Percentiles rank a stretch among this genome's conserved stretches.
Evolutionary conservation across 2,797 vertebrate genomes (phyloP).

Genomic region (Adelosebastes latens): DNA sequence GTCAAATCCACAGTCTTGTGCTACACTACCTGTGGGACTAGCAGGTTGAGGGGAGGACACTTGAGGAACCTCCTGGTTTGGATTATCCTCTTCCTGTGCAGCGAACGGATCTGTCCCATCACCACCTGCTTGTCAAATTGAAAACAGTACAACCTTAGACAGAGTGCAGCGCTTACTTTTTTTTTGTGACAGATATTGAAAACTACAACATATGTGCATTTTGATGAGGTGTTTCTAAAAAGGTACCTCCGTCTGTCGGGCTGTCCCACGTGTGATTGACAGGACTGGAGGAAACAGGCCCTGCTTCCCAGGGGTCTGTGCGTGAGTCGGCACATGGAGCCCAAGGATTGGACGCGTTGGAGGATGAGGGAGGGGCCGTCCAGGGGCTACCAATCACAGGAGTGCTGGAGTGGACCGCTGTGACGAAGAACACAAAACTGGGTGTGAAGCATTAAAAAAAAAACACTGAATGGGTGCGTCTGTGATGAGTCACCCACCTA

Average conservation of each 20-base stretch:
- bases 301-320: constrained; percentile 75
- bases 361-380: constrained; percentile 63
- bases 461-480: background rate
- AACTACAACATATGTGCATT: background rate
- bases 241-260: constrained; percentile 62
- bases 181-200: background rate
- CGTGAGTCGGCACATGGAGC: constrained; percentile 53
- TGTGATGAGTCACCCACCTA: constrained; percentile 68
- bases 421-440: constrained; percentile 4
- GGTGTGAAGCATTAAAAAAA: background rate
- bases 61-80: constrained; percentile 53
- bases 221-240: background rate
- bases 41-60: constrained; percentile 62
- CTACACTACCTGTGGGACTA: constrained; percentile 77
- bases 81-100: constrained; percentile 60
- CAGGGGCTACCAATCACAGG: constrained; percentile 77
- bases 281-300: constrained; percentile 52
- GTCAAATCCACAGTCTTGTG: background rate
- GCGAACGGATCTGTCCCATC: constrained; percentile 70
- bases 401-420: constrained; percentile 68
- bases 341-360: constrained; percentile 74
- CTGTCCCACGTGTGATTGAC: constrained; percentile 72
- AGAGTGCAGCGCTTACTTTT: background rate
- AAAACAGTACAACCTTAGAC: background rate
- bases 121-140: constrained; percentile 28